Conservation (phyloP, 2,113 vertebrate genomes). For the Myrmecobius fasciatus region DNA sequence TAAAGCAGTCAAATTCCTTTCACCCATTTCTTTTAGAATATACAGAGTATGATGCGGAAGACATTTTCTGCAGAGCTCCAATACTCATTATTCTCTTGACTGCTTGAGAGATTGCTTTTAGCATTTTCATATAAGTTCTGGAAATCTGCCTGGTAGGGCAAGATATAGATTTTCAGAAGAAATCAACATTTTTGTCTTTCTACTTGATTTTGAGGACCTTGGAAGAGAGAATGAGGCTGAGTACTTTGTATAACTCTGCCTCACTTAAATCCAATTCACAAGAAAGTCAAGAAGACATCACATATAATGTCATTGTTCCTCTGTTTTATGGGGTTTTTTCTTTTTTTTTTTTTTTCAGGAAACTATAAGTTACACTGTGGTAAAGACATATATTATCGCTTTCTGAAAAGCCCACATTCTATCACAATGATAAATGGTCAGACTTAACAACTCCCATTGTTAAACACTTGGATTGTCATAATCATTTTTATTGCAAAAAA, state of each 20-base stretch:
- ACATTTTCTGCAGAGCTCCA: slow-evolving; percentile 40
- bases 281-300: neutral
- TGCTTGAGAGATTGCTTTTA: neutral
- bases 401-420: neutral
- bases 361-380: neutral
- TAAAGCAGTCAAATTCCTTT: slow-evolving; percentile 5
- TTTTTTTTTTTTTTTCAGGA: neutral
- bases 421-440: neutral
- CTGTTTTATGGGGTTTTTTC: neutral
- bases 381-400: neutral
- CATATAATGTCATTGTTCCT: neutral
- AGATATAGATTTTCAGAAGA: neutral
- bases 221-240: neutral
- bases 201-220: neutral
- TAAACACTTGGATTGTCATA: neutral
- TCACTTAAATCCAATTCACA: neutral
- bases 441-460: neutral
- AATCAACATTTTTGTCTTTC: neutral
- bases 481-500: neutral
- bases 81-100: neutral
- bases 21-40: neutral
- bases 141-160: neutral
- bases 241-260: neutral
- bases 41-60: slow-evolving; percentile 25
- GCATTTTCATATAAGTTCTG: neutral